phyloP scores from a whole-genome alignment of 2,113 vertebrate genomes.

The Leiothrix lutea region DNA sequence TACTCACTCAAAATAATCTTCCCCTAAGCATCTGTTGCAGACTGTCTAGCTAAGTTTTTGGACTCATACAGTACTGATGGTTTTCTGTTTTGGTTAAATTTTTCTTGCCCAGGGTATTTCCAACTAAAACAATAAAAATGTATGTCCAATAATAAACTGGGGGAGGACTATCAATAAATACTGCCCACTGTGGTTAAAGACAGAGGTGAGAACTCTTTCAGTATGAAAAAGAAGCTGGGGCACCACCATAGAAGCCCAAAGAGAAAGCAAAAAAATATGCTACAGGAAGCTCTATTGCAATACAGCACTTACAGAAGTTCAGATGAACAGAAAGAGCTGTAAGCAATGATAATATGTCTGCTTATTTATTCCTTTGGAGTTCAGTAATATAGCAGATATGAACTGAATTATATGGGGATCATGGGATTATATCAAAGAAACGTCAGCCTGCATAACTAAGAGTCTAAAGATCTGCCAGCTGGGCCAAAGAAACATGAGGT shows the following conservation, averaged over 20 bases:
- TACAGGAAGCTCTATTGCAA: background rate
- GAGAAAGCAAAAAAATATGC: background rate
- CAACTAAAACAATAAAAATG: background rate
- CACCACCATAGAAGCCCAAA: background rate
- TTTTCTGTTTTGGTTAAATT: background rate
- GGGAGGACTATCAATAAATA: background rate
- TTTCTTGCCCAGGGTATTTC: background rate
- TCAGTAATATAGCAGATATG: background rate
- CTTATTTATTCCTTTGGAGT: background rate
- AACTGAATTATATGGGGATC: background rate
- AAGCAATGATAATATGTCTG: background rate
- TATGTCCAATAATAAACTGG: background rate
- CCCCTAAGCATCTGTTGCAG: background rate
- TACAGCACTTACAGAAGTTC: background rate
- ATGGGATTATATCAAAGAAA: background rate
- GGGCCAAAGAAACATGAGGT: background rate
- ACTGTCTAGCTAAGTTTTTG: background rate
- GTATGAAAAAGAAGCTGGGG: background rate
- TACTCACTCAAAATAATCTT: conserved; percentile 20
- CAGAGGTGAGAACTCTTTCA: background rate
- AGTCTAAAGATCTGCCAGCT: background rate
- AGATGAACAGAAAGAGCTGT: background rate
- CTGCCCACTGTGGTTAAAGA: background rate
- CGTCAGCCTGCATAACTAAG: background rate
- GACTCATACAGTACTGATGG: background rate